Conservation (phyloP, 2,888 invertebrate genomes). For the Sympetrum striolatum region DNA sequence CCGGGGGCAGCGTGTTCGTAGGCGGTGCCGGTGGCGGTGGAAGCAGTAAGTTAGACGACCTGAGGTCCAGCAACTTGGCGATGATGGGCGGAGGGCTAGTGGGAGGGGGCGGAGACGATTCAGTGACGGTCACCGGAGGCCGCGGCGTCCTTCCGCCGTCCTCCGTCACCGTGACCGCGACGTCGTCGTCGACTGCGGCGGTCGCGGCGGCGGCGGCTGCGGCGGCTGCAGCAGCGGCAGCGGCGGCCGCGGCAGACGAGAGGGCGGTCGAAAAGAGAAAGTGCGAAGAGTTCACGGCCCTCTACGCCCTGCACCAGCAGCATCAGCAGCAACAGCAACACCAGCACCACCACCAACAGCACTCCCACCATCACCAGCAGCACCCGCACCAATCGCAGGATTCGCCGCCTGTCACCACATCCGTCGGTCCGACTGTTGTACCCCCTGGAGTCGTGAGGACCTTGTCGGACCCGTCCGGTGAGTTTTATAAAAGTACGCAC, state of each 20-base stretch:
- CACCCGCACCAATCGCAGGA: slow-evolving; percentile 56
- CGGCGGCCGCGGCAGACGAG: slow-evolving; percentile 34
- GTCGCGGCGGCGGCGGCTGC: slow-evolving; percentile 40
- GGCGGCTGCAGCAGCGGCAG: slow-evolving; percentile 44
- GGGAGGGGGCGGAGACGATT: neutral
- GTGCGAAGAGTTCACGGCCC: slow-evolving; percentile 88
- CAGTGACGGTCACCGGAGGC: slow-evolving; percentile 49
- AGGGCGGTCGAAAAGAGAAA: slow-evolving; percentile 64
- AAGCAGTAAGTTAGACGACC: slow-evolving; percentile 44
- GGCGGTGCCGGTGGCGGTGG: slow-evolving; percentile 12
- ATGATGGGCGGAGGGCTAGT: slow-evolving; percentile 61
- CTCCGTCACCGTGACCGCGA: slow-evolving; percentile 45
- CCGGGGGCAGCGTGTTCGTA: slow-evolving; percentile 5
- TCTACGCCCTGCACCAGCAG: slow-evolving; percentile 71
- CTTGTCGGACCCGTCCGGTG: slow-evolving; percentile 61
- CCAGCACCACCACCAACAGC: slow-evolving; percentile 55
- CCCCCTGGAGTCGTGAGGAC: slow-evolving; percentile 55
- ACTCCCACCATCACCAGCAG: slow-evolving; percentile 51
- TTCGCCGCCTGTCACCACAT: slow-evolving; percentile 67
- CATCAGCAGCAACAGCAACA: slow-evolving; percentile 51
- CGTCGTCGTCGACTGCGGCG: slow-evolving; percentile 38
- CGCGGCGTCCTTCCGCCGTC: slow-evolving; percentile 46
- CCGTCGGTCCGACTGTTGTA: slow-evolving; percentile 53
- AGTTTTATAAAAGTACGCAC: slow-evolving; percentile 47
- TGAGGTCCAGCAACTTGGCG: slow-evolving; percentile 65